Evolutionary conservation across 2,113 vertebrate genomes (phyloP).

Genomic region (Motacilla tschutschensis): DNA sequence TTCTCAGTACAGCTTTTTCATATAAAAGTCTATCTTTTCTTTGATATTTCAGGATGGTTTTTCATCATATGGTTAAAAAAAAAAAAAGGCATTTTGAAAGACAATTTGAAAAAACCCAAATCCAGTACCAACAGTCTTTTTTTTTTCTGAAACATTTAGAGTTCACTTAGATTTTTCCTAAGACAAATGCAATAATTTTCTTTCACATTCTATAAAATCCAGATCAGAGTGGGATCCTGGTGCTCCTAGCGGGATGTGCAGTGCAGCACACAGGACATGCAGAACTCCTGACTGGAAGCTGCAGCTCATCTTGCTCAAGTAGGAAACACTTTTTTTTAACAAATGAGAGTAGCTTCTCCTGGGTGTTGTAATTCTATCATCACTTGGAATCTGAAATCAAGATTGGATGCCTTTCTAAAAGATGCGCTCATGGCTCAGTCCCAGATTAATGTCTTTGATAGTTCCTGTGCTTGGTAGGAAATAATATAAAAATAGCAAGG

Average conservation of each 20-base stretch:
- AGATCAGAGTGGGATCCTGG: neutral
- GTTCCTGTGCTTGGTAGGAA: neutral
- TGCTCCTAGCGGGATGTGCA: neutral
- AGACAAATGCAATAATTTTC: neutral
- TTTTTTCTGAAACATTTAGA: neutral
- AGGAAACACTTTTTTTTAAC: neutral
- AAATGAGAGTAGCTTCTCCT: conserved; percentile 17
- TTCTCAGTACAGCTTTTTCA: neutral
- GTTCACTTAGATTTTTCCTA: neutral
- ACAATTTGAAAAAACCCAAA: neutral
- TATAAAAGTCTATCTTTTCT: neutral
- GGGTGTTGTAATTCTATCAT: conserved; percentile 42
- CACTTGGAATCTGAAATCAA: conserved; percentile 37
- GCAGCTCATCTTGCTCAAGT: neutral
- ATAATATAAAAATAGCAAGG: conserved; percentile 8
- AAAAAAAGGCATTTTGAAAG: neutral
- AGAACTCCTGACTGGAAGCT: neutral
- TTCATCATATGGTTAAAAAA: neutral
- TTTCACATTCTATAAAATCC: neutral
- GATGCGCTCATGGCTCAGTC: neutral
- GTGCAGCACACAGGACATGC: neutral
- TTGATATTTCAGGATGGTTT: neutral
- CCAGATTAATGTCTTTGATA: conserved; percentile 3
- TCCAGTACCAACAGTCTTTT: neutral
- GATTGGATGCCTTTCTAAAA: conserved; percentile 34